Conservation (phyloP, 2,888 invertebrate species). For the Heteromurus nitidus region DNA sequence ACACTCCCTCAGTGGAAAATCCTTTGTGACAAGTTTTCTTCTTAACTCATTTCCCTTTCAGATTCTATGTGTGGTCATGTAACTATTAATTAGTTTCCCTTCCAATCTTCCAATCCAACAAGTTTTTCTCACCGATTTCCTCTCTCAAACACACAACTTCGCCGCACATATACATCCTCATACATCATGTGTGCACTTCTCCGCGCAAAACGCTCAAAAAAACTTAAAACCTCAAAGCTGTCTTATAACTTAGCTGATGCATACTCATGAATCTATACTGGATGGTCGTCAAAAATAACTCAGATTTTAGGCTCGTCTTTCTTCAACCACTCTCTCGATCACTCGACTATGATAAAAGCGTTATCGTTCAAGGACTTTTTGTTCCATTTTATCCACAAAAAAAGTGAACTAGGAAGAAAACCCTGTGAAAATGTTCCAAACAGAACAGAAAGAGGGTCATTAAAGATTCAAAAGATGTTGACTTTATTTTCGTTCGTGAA, state of each 20-base stretch:
- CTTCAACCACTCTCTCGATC: background rate
- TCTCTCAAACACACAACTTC: background rate
- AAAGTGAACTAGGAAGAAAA: too few species aligned
- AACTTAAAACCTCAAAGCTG: background rate
- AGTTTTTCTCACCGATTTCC: background rate
- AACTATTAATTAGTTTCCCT: background rate
- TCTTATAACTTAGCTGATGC: background rate
- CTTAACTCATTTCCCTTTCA: background rate
- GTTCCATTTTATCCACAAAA: too few species aligned
- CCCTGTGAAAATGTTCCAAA: too few species aligned
- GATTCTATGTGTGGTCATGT: background rate
- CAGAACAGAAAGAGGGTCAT: constrained; percentile 30
- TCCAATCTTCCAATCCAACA: background rate
- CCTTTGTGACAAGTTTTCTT: background rate
- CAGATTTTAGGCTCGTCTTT: background rate
- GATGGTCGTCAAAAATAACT: background rate
- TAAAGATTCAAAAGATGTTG: constrained; percentile 60
- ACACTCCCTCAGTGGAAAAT: too few species aligned
- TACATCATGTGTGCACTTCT: background rate
- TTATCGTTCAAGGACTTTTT: background rate
- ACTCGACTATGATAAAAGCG: background rate
- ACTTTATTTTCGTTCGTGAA: constrained; percentile 10
- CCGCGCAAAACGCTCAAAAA: background rate
- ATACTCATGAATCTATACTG: background rate
- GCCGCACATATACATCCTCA: background rate